Evolutionary conservation across 2,888 invertebrate genomes (phyloP).

Genomic region (Cerastis leucographa): DNA sequence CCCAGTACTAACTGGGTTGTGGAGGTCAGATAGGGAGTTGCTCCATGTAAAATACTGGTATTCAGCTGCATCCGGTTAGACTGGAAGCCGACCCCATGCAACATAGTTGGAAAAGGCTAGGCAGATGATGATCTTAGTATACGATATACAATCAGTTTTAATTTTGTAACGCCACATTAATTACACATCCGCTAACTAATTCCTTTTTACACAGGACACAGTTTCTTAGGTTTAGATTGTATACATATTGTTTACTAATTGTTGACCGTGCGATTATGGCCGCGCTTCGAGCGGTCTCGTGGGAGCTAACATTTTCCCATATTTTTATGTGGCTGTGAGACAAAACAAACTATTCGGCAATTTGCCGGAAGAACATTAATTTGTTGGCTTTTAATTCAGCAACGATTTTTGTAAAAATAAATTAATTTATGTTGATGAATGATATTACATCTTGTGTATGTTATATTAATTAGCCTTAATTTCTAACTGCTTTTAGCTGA

Average conservation of each 20-base stretch:
- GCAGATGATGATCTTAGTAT: no score
- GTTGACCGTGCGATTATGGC: slow-evolving; percentile 67
- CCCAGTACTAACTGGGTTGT: no score
- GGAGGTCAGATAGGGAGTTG: no score
- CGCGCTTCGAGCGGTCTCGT: slow-evolving; percentile 61
- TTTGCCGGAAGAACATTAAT: slow-evolving; percentile 59
- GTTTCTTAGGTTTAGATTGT: slow-evolving; percentile 61
- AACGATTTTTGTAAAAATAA: slow-evolving; percentile 21
- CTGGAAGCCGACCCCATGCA: no score
- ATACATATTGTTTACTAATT: slow-evolving; percentile 67
- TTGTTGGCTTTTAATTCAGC: slow-evolving; percentile 44
- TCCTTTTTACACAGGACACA: slow-evolving; percentile 58
- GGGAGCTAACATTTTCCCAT: slow-evolving; percentile 68
- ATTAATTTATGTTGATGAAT: slow-evolving; percentile 15
- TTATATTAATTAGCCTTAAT: slow-evolving; percentile 6
- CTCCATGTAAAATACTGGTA: no score
- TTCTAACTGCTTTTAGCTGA: slow-evolving; percentile 1
- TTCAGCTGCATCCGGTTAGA: no score
- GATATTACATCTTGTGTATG: slow-evolving; percentile 13
- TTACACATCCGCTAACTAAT: slow-evolving; percentile 37
- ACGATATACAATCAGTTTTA: neutral
- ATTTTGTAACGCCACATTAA: slow-evolving; percentile 18
- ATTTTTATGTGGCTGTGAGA: slow-evolving; percentile 64
- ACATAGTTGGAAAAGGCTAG: no score
- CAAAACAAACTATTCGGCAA: slow-evolving; percentile 61